Evolutionary conservation across 2,113 vertebrate species (phyloP), one percentile per base, ranked within the genome.

Genomic region (Sander lucioperca): DNA sequence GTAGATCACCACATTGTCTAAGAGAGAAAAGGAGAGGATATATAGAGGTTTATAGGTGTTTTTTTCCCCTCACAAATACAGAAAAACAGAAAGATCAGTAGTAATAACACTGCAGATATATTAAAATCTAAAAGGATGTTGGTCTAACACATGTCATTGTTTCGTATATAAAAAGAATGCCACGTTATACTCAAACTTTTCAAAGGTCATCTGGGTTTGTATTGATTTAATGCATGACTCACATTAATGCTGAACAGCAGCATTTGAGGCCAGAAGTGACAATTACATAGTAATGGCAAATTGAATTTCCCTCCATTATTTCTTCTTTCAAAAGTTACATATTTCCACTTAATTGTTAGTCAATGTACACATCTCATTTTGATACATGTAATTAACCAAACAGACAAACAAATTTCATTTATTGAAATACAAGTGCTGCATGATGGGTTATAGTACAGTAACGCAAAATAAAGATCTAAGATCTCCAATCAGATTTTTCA

Each of bases 1-100:
- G 90, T 97, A 99, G 85, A 98, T 99, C 84, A 97, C 97, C 77
- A 98, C 97, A 0, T 94, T 97, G 84, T 98, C 98, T 97, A 89
- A 11, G 87, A 89, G 89, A 72, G 5, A 87, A 82, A 21, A 85
- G 65, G 11, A 88, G 76, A 25, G 66, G 58, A 45, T 3, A 45
- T 3, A n/a, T 0, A 74, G 14, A 70, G 36, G 15, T 45, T 80
- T 25, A 70, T 0, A 25, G 12, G 8, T 43, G 27, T 45, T 48
- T 33, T 33, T 25, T 69, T 11, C 21, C 15, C 16, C 9, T 30
- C 33, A 48, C 11, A 47, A 51, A 61, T 27, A 25, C 36, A 62
- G 8, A 66, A 54, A 54, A 14, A 30, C 9, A 70, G 7, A 64
- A 21, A 25, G 36, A 10, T 16, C 27, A 57, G 27, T 14, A 4